phyloP scores from a whole-genome alignment of 2,113 vertebrate species.

The Nibea coibor region DNA sequence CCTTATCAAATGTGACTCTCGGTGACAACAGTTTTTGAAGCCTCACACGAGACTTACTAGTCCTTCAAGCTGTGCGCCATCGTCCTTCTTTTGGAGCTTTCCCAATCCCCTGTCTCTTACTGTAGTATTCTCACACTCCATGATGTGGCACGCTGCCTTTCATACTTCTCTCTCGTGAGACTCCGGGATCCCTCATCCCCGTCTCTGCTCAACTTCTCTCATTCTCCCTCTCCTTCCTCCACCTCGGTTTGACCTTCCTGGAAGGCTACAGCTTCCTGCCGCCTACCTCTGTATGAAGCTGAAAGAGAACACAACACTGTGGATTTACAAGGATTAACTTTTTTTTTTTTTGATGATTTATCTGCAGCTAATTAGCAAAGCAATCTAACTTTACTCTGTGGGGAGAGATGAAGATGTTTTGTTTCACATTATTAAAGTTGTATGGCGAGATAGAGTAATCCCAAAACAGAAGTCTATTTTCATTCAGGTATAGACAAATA shows the following conservation, averaged over 20 bases:
- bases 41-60: slow-evolving; percentile 5
- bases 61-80: slow-evolving; percentile 13
- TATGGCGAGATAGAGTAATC: background rate
- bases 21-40: slow-evolving; percentile 23
- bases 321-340: slow-evolving; percentile 65
- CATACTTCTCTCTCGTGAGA: slow-evolving; percentile 38
- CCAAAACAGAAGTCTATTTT: slow-evolving; percentile 45
- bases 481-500: slow-evolving; percentile 7
- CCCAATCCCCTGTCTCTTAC: slow-evolving; percentile 1
- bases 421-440: slow-evolving; percentile 45
- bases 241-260: slow-evolving; percentile 61
- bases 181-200: slow-evolving; percentile 33
- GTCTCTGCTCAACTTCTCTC: slow-evolving; percentile 23
- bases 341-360: slow-evolving; percentile 53
- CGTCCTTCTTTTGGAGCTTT: slow-evolving; percentile 10
- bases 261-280: slow-evolving; percentile 34
- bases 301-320: slow-evolving; percentile 28
- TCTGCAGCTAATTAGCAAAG: slow-evolving; percentile 57
- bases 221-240: slow-evolving; percentile 3
- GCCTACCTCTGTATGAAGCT: slow-evolving; percentile 28
- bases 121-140: slow-evolving; percentile 27
- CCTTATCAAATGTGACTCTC: background rate
- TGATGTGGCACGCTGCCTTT: slow-evolving; percentile 35
- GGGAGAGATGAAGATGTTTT: slow-evolving; percentile 51
- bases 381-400: slow-evolving; percentile 40